Evolutionary conservation across 2,797 vertebrate species (phyloP), one percentile per base, ranked within the genome.

Genomic region (Erpetoichthys calabaricus): DNA sequence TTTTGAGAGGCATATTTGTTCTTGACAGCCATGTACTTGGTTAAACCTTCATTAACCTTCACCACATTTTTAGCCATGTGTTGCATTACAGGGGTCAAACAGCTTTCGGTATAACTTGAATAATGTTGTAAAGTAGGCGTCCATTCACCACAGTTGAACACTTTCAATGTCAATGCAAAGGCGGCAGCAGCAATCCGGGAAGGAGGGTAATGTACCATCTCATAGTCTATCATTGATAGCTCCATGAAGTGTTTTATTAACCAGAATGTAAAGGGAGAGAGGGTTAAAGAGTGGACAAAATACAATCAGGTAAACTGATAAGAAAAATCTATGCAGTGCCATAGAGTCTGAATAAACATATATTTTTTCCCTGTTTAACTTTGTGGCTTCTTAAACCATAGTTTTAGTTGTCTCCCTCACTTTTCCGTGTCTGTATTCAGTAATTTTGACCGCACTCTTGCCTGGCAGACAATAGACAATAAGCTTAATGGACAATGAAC

Each of bases 191-290:
- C 91, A 58, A 79, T 72, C 56, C 80, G 77, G 25, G 90, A 92
- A 25, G 91, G 88, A 47, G 77, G 74, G 50, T 86, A 77, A 59
- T 89, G 86, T 56, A 84, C 83, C 86, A 91, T 91, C 1, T 89
- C 82, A 0, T 91, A 94, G 67, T 94, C 87, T 0, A 88, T 43
- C 80, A 89, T 83, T 5, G 82, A 84, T 42, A 95, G 71, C 68
- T 96, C 89, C 68, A 91, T 82, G 44, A 96, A 72, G 63, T 93
- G n/a, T n/a, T n/a, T n/a, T n/a, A n/a, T n/a, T n/a, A n/a, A n/a
- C n/a, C n/a, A n/a, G n/a, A n/a, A n/a, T n/a, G n/a, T n/a, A n/a
- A n/a, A n/a, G n/a, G n/a, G n/a, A n/a, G n/a, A n/a, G n/a, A n/a
- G n/a, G n/a, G n/a, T n/a, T n/a, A n/a, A n/a, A n/a, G n/a, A n/a